Base-by-base conservation (phyloP, 2,113 vertebrate species). In the Ginglymostoma cirratum region DNA sequence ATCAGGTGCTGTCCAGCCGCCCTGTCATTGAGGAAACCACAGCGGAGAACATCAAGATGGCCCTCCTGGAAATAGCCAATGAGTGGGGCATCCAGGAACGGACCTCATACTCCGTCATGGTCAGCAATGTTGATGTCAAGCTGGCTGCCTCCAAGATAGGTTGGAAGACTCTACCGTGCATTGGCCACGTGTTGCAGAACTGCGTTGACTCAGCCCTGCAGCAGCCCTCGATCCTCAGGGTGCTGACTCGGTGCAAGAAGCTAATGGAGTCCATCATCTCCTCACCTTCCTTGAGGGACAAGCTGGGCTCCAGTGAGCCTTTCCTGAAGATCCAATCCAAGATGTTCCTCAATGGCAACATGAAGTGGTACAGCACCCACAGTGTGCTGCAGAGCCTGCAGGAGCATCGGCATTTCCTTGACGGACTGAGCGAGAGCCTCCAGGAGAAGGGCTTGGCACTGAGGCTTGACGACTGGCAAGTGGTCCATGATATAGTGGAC, bases 201-300 rank as follows among this genome's bases (percentile, higher is more conserved):
- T 98, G 97, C 94, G 96, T 98, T 24, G 97, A 97, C 95, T 97
- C 97, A 48, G 96, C 97, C 19, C 97, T 98, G 96, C 95, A 95
- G 27, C 97, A 97, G 42, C 96, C 97, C 0, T 96, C 96, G 8
- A 66, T 97, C 70, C 97, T 96, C 67, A 96, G 96, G 61, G 97
- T 45, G n/a, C 66, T 94, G 17, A 17, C n/a, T 5, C 92, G 92
- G 0, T 94, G 92, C 92, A 94, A 94, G 92, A 45, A 66, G 66
- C 92, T 94, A 66, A 70, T 38, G 38, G 92, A 94, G 65, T 38
- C 7, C 19, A 96, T 96, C 66, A 83, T 96, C 0, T 96, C 96
- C 10, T 61, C 14, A 3, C 69, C 95, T 8, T 23, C 65, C 55
- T 8, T 89, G 0, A 61, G 48, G 6, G 96, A 97, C 67, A 95